phyloP scores from a whole-genome alignment of 2,113 vertebrate species.

The Pelusios castaneus region DNA sequence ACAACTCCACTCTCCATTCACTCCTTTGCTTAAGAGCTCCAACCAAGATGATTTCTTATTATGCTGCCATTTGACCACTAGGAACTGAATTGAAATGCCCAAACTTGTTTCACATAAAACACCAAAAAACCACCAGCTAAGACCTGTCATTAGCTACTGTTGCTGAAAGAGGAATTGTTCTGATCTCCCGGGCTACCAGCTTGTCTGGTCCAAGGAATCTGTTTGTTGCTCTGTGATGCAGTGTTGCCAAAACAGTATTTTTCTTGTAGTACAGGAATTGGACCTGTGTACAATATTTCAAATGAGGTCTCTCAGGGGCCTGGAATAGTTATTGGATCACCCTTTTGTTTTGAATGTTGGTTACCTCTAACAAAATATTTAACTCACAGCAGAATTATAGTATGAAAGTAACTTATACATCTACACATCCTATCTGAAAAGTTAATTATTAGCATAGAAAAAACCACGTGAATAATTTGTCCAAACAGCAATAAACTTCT shows the following conservation, averaged over 20 bases:
- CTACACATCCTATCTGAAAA: not conserved
- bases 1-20: fast-evolving
- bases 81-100: not conserved
- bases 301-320: not conserved
- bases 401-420: not conserved
- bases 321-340: not conserved
- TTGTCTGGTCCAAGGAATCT: not conserved
- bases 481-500: not conserved
- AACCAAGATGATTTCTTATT: not conserved
- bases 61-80: not conserved
- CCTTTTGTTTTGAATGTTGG: not conserved
- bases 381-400: not conserved
- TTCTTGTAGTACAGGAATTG: fast-evolving
- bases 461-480: not conserved
- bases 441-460: not conserved
- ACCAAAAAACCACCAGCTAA: not conserved
- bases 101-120: not conserved
- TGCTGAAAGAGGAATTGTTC: fast-evolving
- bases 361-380: not conserved
- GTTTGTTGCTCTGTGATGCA: not conserved
- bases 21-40: not conserved
- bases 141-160: not conserved
- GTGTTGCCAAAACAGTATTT: fast-evolving
- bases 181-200: not conserved
- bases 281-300: not conserved